Conservation (phyloP, 2,888 invertebrate species). For the Dryobotodes eremita region DNA sequence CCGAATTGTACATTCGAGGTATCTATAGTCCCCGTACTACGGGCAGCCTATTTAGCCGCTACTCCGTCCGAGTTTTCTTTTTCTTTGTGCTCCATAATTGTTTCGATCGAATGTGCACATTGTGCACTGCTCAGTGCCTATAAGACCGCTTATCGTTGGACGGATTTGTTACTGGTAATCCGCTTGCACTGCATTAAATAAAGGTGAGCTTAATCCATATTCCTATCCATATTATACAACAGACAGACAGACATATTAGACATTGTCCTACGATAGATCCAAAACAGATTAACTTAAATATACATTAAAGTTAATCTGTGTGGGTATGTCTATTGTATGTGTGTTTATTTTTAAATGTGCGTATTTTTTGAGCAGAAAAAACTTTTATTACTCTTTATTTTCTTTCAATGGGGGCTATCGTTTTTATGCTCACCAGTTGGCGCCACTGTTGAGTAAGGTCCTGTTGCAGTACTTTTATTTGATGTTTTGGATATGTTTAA, state of each 20-base stretch:
- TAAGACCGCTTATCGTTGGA: background rate
- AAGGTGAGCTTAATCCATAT: background rate
- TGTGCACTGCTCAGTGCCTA: background rate
- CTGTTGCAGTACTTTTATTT: too few species aligned
- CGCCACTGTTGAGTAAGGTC: too few species aligned
- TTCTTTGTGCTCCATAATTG: too few species aligned
- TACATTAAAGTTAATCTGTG: background rate
- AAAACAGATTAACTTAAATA: too few species aligned
- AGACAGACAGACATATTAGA: too few species aligned
- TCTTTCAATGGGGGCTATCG: too few species aligned
- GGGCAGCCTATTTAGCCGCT: background rate
- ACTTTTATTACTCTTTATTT: background rate
- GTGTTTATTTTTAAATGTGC: background rate
- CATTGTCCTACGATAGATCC: too few species aligned
- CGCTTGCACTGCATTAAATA: background rate
- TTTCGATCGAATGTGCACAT: background rate
- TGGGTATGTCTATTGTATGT: background rate
- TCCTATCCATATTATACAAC: too few species aligned
- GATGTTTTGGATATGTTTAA: too few species aligned
- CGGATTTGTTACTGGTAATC: background rate
- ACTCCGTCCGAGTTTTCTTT: background rate
- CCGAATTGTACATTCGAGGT: background rate
- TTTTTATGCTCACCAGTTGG: too few species aligned
- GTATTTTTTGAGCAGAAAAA: background rate
- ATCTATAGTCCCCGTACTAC: background rate